Evolutionary conservation across 2,888 invertebrate species (phyloP).

Genomic region (Philereme transversata): DNA sequence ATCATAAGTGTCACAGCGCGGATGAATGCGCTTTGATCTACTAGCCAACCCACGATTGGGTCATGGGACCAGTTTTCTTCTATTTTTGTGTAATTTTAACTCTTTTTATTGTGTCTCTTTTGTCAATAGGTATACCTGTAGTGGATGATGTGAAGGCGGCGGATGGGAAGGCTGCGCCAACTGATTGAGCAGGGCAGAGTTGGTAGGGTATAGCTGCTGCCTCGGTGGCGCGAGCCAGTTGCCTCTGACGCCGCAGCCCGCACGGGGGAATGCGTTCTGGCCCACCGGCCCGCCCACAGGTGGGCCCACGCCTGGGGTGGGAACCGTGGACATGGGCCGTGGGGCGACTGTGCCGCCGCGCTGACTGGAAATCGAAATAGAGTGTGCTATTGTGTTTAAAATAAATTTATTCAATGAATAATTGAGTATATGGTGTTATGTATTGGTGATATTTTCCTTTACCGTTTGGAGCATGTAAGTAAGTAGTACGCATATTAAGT

Average conservation of each 20-base stretch:
- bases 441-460: no score
- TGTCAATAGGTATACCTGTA: slow-evolving; percentile 32
- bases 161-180: slow-evolving; percentile 85
- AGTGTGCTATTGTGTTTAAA: no score
- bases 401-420: no score
- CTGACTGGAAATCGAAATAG: slow-evolving; percentile 39
- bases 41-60: no score
- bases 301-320: slow-evolving; percentile 33
- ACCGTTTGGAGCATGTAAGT: no score
- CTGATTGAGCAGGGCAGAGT: slow-evolving; percentile 85
- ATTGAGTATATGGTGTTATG: no score
- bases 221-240: slow-evolving; percentile 60
- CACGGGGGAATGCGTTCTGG: slow-evolving; percentile 47
- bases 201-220: slow-evolving; percentile 68
- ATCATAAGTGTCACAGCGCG: no score
- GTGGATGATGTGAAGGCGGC: slow-evolving; percentile 63
- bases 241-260: slow-evolving; percentile 45
- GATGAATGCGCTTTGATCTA: no score
- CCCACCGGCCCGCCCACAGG: slow-evolving; percentile 38
- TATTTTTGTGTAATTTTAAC: no score
- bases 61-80: no score
- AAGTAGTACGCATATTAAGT: no score
- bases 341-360: slow-evolving; percentile 47
- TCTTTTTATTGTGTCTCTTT: no score
- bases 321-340: slow-evolving; percentile 17